Evolutionary conservation across 2,888 invertebrate species (phyloP), one percentile per base, ranked within the genome.

Genomic region (Sinelater perroti): DNA sequence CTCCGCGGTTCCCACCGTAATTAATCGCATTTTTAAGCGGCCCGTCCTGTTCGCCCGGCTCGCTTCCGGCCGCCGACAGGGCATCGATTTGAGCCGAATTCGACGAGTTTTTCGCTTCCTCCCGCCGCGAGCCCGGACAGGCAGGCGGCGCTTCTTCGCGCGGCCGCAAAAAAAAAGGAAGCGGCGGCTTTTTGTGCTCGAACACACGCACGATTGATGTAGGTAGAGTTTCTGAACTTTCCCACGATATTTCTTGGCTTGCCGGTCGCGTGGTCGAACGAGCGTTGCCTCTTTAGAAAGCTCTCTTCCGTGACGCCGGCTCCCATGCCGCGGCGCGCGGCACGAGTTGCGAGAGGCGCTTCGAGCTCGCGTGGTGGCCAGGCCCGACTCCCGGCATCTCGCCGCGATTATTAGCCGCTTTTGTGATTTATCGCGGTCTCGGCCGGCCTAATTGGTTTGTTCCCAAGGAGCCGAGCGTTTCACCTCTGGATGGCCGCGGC

Each of bases 211-310:
- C 54, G 56, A 55, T 57, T 60, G 63, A 63, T 61, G 62, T 63
- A 65, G 61, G 62, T 61, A 63, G 56, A 50, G 53, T 65, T 65
- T 65, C 63, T 63, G 61, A 63, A 62, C 62, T 65, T 65, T 65
- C 65, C 63, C 65, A 65, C 65, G 65, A 61, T 63, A 63, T 60
- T 64, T 59, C 56, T 53, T 47, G 47, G 50, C 50, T 59, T 59
- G 51, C 24, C 38, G 51, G 59, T 59, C 59, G 59, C 59, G 59
- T 59, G 59, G 59, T 59, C 44, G 21, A 54, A 17, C 31, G 46
- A 58, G 31, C 47, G 31, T 54, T 53, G 21, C 58, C 52, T 53
- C 52, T 54, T 58, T 54, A 44, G 47, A 58, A 58, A 53, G 26
- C 26, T 38, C 42, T 38, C 20, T 38, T 46, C 28, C 54, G 54